Evolutionary conservation across 1,140 invertebrate species (phyloP).

Genomic region (Belonocnema kinseyi): DNA sequence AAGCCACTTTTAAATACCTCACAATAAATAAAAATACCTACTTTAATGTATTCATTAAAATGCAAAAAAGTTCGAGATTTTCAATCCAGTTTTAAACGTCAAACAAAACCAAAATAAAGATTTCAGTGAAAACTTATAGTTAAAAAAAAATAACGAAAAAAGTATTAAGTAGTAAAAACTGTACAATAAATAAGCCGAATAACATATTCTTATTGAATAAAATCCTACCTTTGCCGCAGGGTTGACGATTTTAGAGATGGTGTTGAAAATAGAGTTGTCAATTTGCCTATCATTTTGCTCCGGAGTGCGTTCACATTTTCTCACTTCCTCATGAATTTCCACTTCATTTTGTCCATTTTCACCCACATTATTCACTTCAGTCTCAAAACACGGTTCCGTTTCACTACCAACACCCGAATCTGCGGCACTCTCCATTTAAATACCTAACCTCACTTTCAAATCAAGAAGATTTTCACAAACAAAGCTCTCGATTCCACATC

Average conservation of each 20-base stretch:
- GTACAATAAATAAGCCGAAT: background rate
- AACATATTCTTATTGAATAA: background rate
- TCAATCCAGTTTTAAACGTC: too few relatives aligned
- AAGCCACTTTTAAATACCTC: too few relatives aligned
- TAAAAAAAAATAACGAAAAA: background rate
- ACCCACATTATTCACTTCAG: constrained; percentile 43
- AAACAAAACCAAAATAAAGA: too few relatives aligned
- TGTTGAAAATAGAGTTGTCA: constrained; percentile 73
- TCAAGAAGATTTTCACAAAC: constrained; percentile 6
- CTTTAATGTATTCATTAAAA: too few relatives aligned
- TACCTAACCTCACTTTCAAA: constrained; percentile 48
- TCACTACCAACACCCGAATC: constrained; percentile 45
- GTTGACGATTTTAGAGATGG: constrained; percentile 74
- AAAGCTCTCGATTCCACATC: constrained; percentile 30
- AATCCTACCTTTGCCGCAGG: constrained; percentile 63
- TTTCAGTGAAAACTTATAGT: too few relatives aligned
- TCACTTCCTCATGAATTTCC: constrained; percentile 51
- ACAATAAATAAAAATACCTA: too few relatives aligned
- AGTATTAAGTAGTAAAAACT: constrained; percentile 29
- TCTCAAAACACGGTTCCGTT: constrained; percentile 42
- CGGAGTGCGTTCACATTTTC: constrained; percentile 60
- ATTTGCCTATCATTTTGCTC: constrained; percentile 52
- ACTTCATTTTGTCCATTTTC: constrained; percentile 51
- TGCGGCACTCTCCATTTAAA: constrained; percentile 62
- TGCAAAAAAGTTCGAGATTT: too few relatives aligned